Evolutionary conservation across 2,797 vertebrate species (phyloP), one percentile per base, ranked within the genome.

Genomic region (Sebastes matsubarae): DNA sequence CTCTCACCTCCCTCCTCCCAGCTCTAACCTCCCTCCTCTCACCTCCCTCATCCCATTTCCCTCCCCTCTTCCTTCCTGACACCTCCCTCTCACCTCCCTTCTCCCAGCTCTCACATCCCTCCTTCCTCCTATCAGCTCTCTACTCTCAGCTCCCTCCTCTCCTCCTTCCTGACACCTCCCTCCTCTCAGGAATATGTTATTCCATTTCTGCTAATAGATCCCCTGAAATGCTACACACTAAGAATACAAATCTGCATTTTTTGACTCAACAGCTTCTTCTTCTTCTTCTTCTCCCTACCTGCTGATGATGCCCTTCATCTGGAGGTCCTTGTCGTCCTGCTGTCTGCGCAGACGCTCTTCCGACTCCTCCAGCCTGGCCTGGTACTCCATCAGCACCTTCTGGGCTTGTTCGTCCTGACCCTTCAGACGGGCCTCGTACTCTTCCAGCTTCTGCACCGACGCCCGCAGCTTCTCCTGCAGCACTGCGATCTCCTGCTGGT

Each of bases 271-370:
- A 3, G 5, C 14, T 3, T 8, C 34, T 36, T 36, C 34, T 34
- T 32, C 34, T 34, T 32, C 36, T 7, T 13, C 18, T 25, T 24
- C 36, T 6, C 30, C 42, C 5, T 52, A 99, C 98, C 98, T 97
- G 97, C 97, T 99, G 94, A 99, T 99, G 92, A 99, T 99, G 93
- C 98, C 97, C 91, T 99, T 99, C 98, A 99, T 99, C 95, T 99
- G 98, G 78, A 98, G 96, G 92, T 99, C 98, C 90, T 99, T 99
- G 93, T 99, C 98, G 2, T 99, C 97, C 92, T 99, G 98, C 95
- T 99, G 98, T 70, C 98, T 87, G 25, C 97, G 96, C 84, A 99
- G 96, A 6, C 98, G 93, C 86, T 99, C 98, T 94, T 99, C 98
- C 0, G 98, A 97, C 92, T 99, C 98, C 92, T 99, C 98, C 93